Base-by-base conservation (phyloP, 2,888 invertebrate species). In the Lasiommata megera region DNA sequence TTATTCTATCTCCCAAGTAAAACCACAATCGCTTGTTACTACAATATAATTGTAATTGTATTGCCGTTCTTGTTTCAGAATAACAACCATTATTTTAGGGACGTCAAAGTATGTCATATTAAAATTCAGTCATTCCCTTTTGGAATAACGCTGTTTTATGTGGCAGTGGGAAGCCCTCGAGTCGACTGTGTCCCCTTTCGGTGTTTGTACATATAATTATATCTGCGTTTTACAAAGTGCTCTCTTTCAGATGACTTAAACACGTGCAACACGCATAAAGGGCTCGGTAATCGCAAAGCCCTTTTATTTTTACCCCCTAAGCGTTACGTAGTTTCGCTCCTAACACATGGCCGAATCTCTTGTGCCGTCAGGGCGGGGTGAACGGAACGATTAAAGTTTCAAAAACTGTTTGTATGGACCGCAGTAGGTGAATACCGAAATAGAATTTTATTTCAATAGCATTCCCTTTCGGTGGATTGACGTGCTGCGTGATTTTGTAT, bases 371-470 rank as follows among this genome's bases (percentile, higher is more conserved):
- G 79, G 76, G 70, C 79, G 79, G 86, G 85, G 89, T 88, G 88
- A 88, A 88, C 84, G 89, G 83, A 83, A 84, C 89, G 79, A 88
- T 89, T 88, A 89, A 89, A 89, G 87, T 88, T 89, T 88, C 84
- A 88, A 88, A 87, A 82, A 85, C 77, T 80, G 82, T 80, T 79
- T 80, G 79, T 81, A 79, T 61, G 57, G 81, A 52, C 53, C 48
- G 53, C 58, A 48, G 53, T 62, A 76, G 78, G 58, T 61, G 76
- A 78, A 79, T 81, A 82, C 88, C 81, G 77, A 85, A 86, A 88
- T 87, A 87, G 84, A 79, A 79, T 76, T 79, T 80, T 80, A 80
- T 79, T 80, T 79, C 77, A n/a, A n/a, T 87, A 87, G 84, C 80
- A 79, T 76, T 79, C 80, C 80, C 80, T 79, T 80, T 79, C 77